phyloP scores from a whole-genome alignment of 2,888 invertebrate species.

The Ceraclea dissimilis region DNA sequence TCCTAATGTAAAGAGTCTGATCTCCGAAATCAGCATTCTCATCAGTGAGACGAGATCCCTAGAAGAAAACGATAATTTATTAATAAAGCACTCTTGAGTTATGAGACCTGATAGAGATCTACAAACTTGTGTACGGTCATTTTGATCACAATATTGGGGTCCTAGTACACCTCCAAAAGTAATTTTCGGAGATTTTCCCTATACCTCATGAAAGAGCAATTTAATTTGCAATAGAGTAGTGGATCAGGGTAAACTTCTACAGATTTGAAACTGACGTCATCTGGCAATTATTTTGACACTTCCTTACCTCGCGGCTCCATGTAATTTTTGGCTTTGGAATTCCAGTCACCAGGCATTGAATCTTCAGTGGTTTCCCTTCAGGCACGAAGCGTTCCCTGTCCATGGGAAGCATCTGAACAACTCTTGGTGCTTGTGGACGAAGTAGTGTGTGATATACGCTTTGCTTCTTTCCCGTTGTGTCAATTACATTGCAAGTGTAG shows the following conservation, averaged over 20 bases:
- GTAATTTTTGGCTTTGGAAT: conserved; percentile 38
- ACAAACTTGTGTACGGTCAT: too few relatives aligned
- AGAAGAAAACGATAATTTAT: too few relatives aligned
- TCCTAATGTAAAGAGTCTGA: conserved; percentile 33
- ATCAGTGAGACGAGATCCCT: conserved; percentile 29
- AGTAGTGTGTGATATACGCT: conserved; percentile 29
- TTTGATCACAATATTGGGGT: too few relatives aligned
- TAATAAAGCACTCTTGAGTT: too few relatives aligned
- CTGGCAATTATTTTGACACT: too few relatives aligned
- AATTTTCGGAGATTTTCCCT: too few relatives aligned
- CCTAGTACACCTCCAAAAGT: too few relatives aligned
- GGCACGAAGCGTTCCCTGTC: conserved; percentile 22
- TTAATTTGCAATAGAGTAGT: too few relatives aligned
- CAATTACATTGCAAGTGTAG: conserved; percentile 30
- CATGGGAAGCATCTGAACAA: conserved; percentile 28
- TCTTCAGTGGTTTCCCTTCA: conserved; percentile 34
- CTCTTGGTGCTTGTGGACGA: conserved; percentile 28
- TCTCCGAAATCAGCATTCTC: conserved; percentile 31
- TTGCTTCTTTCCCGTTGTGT: conserved; percentile 21
- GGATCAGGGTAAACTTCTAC: too few relatives aligned
- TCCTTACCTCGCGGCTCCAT: conserved; percentile 40
- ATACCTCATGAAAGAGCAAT: too few relatives aligned
- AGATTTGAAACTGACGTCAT: too few relatives aligned
- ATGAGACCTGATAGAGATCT: too few relatives aligned
- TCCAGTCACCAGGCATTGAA: conserved; percentile 38